Evolutionary conservation across 2,113 vertebrate species (phyloP), one percentile per base, ranked within the genome.

Genomic region (Callorhinus ursinus): DNA sequence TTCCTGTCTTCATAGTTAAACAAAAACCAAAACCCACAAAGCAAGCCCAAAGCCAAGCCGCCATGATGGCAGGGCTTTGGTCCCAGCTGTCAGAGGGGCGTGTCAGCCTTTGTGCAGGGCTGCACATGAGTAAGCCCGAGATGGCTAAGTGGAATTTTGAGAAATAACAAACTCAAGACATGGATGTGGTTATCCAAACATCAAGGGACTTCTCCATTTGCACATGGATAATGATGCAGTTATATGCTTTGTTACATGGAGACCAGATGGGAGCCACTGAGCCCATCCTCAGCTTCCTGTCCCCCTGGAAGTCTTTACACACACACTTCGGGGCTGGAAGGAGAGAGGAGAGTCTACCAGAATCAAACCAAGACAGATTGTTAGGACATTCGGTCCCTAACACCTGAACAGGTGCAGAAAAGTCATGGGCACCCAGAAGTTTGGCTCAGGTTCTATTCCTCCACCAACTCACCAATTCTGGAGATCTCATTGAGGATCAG

Each of bases 71-170:
- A 96, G 93, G 94, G 86, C 96, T 92, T 98, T 94, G 96, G 97
- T 74, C 95, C 93, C 98, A 98, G 96, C 97, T 99, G 98, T 98
- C 96, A 98, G 87, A 98, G 93, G 92, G 24, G 24, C 19, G 6
- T 87, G 97, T 97, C 97, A 97, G 69, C 51, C 97, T 72, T 86
- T 94, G 87, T 93, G 76, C 83, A 96, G 72, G 7, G 88, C 61
- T 84, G 65, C 31, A 26, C 72, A 80, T 39, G 79, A 65, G 39
- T 85, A 97, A 97, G 94, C 90, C 97, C 95, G 72, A 61, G 96
- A 94, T 39, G 83, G 84, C 93, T 28, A 55, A 90, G 88, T 12
- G 85, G 96, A 98, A 97, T 22, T 76, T 57, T 63, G 12, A 88
- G 95, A 97, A 98, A 97, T 26, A 95, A 63, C 28, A 72, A 80